Evolutionary conservation across 2,797 vertebrate species (phyloP), one percentile per base, ranked within the genome.

Genomic region (Sorex maritimensis): DNA sequence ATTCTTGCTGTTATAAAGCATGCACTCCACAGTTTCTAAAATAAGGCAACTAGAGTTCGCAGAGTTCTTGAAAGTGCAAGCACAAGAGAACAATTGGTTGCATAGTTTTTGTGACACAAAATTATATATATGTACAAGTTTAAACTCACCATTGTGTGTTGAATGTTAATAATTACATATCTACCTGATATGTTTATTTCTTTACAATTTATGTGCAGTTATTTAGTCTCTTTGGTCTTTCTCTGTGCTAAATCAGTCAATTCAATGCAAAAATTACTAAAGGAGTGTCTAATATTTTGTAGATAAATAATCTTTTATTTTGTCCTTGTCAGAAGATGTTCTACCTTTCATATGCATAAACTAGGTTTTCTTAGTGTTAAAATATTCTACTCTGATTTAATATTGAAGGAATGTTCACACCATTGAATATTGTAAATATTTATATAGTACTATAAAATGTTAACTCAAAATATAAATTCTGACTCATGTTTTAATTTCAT

Each of bases 331-430:
- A 13, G 34, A 81, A 81, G 21, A 67, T 61, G 3, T 41, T 61
- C 23, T 23, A 1, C 44, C 4, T 65, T 74, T 95, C 21, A 72
- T 10, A 26, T 74, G 2, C 17, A 52, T 13, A 12, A 67, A 41
- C 6, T 44, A 30, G 90, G 0, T 2, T 65, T 26, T 74, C 2
- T 65, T 9, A 69, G 14, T 83, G 28, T n/a, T 68, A 0, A 15
- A 85, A 80, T 17, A n/a, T 26, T 72, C 65, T 75, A 68, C 30
- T 77, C 19, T 92, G 61, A 81, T 74, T 86, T 74, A 77, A 28
- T 23, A 87, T 63, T 5, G 79, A 82, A 92, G 30, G 0, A 24
- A 65, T 63, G 52, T 88, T 81, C n/a, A 89, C 71, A 26, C 3
- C 26, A 86, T 30, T 63, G 78, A 73, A 63, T 0, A n/a, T 2